Conservation (phyloP, 2,113 vertebrate species). For the Cephalopterus ornatus region DNA sequence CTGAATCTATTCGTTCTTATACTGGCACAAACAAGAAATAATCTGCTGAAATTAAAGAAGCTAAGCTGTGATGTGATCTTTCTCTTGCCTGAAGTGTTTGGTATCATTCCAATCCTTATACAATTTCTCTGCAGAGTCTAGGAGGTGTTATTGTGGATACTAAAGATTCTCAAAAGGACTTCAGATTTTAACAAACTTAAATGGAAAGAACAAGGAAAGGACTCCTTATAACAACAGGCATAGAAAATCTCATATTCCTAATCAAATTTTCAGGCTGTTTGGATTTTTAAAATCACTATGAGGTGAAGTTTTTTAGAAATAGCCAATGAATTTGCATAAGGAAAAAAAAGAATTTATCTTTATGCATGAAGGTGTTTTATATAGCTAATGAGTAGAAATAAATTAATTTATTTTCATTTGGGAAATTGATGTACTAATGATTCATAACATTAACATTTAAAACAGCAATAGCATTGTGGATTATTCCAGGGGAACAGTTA, state of each 20-base stretch:
- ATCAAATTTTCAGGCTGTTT: neutral
- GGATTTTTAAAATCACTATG: neutral
- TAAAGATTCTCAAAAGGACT: neutral
- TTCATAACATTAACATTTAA: neutral
- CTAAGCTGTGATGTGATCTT: neutral
- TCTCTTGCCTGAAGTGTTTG: neutral
- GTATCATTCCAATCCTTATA: neutral
- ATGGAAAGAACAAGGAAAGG: neutral
- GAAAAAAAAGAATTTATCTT: neutral
- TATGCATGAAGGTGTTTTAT: neutral
- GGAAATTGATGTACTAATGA: neutral
- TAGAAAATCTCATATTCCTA: neutral
- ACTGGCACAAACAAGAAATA: neutral
- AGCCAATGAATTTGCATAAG: neutral
- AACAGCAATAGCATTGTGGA: neutral
- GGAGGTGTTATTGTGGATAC: neutral
- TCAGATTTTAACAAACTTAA: neutral
- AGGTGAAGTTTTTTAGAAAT: neutral
- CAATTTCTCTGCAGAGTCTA: neutral
- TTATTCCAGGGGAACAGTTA: neutral
- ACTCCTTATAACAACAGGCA: neutral
- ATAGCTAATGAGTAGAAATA: neutral
- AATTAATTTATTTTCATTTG: neutral
- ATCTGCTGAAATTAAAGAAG: neutral
- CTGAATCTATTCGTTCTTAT: neutral